These are phyloP conservation scores for Oedothorax gibbosus DNA, from an alignment of 1,140 invertebrate species.

Conservation along the genomic window DNA sequence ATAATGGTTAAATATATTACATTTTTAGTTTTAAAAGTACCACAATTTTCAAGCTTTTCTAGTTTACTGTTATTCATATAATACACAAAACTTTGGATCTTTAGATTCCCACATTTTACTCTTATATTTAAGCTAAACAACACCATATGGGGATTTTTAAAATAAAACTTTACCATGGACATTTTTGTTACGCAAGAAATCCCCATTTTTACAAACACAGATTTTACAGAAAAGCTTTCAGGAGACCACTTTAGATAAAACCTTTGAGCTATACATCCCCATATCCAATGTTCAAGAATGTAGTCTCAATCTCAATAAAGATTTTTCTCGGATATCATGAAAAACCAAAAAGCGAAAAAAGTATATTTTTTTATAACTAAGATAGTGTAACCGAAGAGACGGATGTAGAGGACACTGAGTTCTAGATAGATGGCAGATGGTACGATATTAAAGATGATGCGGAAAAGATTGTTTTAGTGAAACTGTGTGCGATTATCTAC, in stretches of 20 bases:
- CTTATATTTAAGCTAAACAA: too few relatives aligned
- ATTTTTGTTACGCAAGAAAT: neutral
- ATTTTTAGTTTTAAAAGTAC: too few relatives aligned
- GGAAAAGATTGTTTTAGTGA: too few relatives aligned
- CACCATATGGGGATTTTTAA: too few relatives aligned
- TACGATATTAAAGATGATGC: neutral
- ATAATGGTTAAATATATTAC: too few relatives aligned
- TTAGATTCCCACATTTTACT: too few relatives aligned
- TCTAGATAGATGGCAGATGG: neutral
- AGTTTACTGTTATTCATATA: too few relatives aligned
- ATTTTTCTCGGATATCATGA: neutral
- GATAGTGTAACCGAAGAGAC: constrained; percentile 21
- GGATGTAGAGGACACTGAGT: neutral
- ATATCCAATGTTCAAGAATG: constrained; percentile 29
- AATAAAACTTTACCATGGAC: too few relatives aligned
- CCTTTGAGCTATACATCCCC: constrained; percentile 27
- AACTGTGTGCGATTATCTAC: too few relatives aligned
- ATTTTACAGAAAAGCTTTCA: constrained; percentile 55
- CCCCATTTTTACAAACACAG: neutral
- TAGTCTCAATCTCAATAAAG: constrained; percentile 56
- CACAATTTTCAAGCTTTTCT: too few relatives aligned
- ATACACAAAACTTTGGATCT: too few relatives aligned
- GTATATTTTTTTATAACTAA: constrained; percentile 10
- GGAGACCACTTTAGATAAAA: constrained; percentile 59
- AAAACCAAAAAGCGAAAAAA: neutral